phyloP scores from a whole-genome alignment of 2,797 vertebrate genomes.

The Periparus ater region DNA sequence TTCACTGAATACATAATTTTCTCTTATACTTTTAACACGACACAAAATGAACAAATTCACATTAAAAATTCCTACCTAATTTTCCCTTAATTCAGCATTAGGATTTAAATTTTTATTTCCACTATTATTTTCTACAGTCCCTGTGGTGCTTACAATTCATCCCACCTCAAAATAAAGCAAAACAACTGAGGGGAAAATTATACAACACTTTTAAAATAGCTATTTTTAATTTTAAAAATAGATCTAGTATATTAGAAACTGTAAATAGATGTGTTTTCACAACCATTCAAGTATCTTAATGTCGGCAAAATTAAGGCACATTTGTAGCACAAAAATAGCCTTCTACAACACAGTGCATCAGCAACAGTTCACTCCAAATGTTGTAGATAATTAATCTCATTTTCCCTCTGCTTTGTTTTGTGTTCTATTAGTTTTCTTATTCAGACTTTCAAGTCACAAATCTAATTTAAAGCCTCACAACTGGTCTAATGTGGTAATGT shows the following conservation, averaged over 20 bases:
- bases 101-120: neutral
- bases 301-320: constrained; percentile 9
- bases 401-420: constrained; percentile 76
- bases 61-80: neutral
- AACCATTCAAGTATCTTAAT: constrained; percentile 10
- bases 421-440: constrained; percentile 81
- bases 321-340: constrained; percentile 55
- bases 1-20: neutral
- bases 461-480: constrained; percentile 81
- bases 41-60: neutral
- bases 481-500: constrained; percentile 76
- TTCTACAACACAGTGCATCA: constrained; percentile 54
- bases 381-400: constrained; percentile 79
- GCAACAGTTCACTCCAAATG: constrained; percentile 63
- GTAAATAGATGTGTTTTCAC: constrained; percentile 50
- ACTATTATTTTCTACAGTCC: neutral
- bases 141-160: neutral
- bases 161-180: neutral
- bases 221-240: constrained; percentile 19
- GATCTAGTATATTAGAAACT: constrained; percentile 2
- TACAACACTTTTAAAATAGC: neutral
- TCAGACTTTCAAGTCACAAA: constrained; percentile 83
- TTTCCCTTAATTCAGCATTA: neutral
- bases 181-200: neutral
- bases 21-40: neutral